These are phyloP conservation scores for Phengaris alcon DNA, from an alignment of 2,888 invertebrate genomes.

Conservation along the genomic window DNA sequence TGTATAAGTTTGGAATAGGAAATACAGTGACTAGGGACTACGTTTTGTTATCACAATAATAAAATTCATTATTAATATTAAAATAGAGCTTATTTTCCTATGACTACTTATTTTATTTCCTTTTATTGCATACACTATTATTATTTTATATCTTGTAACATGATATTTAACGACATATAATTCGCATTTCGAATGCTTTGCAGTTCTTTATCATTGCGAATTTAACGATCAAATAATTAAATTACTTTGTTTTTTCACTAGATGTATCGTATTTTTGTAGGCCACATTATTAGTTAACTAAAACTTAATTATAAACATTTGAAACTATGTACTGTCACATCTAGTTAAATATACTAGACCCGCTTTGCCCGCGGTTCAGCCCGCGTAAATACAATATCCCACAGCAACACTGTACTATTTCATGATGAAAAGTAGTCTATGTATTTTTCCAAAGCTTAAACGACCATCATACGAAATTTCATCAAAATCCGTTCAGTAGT, in stretches of 20 bases:
- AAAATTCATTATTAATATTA: background rate
- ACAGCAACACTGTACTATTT: no score
- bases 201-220: background rate
- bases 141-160: constrained; percentile 36
- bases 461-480: no score
- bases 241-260: background rate
- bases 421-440: no score
- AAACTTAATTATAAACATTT: background rate
- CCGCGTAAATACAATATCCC: no score
- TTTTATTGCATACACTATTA: constrained; percentile 25
- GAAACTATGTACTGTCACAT: background rate
- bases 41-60: background rate
- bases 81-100: background rate
- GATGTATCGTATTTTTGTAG: no score
- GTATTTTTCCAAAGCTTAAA: no score
- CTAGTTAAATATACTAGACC: background rate
- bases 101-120: constrained; percentile 2
- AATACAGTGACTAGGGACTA: background rate
- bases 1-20: background rate
- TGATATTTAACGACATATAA: background rate
- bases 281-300: background rate
- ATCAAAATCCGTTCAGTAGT: no score
- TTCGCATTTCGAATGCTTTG: background rate
- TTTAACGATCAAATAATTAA: background rate
- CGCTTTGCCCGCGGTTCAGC: no score